A percentile compares a stretch with the other conserved stretches of the same genome.
These are phyloP conservation scores for Poeciliopsis prolifica DNA, from an alignment of 2,113 vertebrate genomes.

Conservation along the genomic window DNA sequence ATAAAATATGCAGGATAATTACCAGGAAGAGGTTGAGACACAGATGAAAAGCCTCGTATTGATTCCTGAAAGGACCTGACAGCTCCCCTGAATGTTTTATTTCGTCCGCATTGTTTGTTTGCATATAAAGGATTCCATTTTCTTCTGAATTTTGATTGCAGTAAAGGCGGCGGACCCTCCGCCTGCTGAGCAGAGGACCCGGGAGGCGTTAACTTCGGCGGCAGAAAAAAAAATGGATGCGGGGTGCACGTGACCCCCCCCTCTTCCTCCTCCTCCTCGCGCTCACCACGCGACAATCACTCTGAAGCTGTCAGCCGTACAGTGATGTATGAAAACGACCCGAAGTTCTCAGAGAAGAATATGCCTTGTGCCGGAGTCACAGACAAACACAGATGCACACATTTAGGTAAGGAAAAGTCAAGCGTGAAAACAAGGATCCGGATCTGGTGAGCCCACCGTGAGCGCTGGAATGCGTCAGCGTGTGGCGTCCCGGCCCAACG, in stretches of 20 bases:
- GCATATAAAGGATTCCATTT: conserved; percentile 82
- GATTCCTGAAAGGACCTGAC: conserved; percentile 83
- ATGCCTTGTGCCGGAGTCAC: conserved; percentile 12
- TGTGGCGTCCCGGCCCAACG: conserved; percentile 68
- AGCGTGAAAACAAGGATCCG: conserved; percentile 73
- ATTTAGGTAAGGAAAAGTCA: conserved; percentile 73
- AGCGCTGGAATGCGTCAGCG: conserved; percentile 71
- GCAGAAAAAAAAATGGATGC: conserved; percentile 37
- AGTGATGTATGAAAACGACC: conserved; percentile 30
- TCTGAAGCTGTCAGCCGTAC: conserved; percentile 28
- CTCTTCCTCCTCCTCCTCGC: no score
- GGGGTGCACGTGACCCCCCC: conserved; percentile 37
- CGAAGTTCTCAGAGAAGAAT: conserved; percentile 23
- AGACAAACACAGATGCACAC: conserved; percentile 43
- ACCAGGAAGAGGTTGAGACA: conserved; percentile 81
- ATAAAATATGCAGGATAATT: conserved; percentile 85
- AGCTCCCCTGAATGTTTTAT: conserved; percentile 81
- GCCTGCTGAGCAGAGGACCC: conserved; percentile 43
- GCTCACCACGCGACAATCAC: conserved; percentile 1
- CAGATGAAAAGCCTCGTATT: conserved; percentile 82
- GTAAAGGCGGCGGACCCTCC: conserved; percentile 58
- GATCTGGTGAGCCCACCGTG: conserved; percentile 77
- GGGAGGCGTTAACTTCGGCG: conserved; percentile 49
- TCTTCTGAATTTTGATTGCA: conserved; percentile 79
- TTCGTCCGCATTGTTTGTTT: conserved; percentile 81